Percentiles rank a stretch among this genome's conserved stretches.
These are phyloP conservation scores for Cololabis saira DNA, from an alignment of 2,113 vertebrate genomes.

Conservation along the genomic window DNA sequence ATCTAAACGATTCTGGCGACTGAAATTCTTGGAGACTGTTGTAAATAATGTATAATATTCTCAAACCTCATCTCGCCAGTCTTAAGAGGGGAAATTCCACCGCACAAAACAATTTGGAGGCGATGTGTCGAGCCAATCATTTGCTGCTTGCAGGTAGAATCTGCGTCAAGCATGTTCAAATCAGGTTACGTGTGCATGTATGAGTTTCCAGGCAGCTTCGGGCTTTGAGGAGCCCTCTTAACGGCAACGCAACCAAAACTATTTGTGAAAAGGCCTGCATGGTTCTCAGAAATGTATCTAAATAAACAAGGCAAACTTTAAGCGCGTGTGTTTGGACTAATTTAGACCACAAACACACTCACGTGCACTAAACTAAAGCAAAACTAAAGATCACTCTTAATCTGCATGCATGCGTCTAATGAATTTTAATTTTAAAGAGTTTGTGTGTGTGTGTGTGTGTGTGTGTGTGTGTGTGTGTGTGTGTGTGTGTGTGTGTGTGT, in stretches of 20 bases:
- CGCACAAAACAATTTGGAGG: slow-evolving; percentile 13
- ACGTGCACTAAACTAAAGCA: neutral
- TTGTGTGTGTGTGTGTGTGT: no score
- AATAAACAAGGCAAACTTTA: no score
- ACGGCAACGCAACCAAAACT: no score
- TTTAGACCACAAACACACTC: no score
- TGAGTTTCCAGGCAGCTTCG: slow-evolving; percentile 43
- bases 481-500: no score
- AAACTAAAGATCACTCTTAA: neutral
- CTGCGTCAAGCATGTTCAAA: slow-evolving; percentile 41
- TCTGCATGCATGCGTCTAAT: no score
- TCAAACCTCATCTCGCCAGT: slow-evolving; percentile 30
- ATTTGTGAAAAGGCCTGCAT: no score
- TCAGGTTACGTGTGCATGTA: slow-evolving; percentile 52
- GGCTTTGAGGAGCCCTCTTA: slow-evolving; percentile 6
- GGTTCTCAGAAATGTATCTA: no score
- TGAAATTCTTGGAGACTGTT: neutral
- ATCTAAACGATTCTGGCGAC: neutral
- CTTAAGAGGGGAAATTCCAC: slow-evolving; percentile 16
- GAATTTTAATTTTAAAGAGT: no score
- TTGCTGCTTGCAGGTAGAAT: slow-evolving; percentile 61
- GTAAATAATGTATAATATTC: neutral
- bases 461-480: no score
- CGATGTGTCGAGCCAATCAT: slow-evolving; percentile 21
- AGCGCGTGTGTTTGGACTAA: no score